phyloP scores from a whole-genome alignment of 2,888 invertebrate genomes.

The Vesta saturnalis region DNA sequence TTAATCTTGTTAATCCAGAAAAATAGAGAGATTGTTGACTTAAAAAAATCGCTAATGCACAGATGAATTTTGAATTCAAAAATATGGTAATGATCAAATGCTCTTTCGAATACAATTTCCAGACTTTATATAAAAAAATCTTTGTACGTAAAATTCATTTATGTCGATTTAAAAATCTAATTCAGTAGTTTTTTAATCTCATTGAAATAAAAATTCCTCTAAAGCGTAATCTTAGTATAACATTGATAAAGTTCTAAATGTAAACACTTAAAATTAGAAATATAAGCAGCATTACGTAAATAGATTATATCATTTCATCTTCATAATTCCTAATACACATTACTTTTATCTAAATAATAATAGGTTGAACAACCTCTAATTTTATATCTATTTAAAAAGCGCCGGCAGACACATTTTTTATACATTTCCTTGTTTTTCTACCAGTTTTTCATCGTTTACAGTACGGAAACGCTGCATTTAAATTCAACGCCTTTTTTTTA shows the following conservation, averaged over 20 bases:
- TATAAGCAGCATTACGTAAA: constrained; percentile 4
- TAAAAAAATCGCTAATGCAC: too few relatives aligned
- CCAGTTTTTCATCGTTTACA: background rate
- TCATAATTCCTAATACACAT: constrained; percentile 12
- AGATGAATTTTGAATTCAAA: too few relatives aligned
- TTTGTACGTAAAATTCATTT: background rate
- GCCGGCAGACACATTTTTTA: constrained; percentile 1
- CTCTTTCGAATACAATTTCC: too few relatives aligned
- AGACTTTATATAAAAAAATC: too few relatives aligned
- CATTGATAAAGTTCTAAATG: constrained; percentile 8
- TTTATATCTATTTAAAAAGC: background rate
- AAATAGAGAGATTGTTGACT: too few relatives aligned
- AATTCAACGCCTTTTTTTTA: background rate
- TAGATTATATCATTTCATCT: constrained; percentile 15
- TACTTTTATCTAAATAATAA: constrained; percentile 23
- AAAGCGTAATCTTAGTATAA: constrained; percentile 16
- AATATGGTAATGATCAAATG: too few relatives aligned
- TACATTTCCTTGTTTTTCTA: constrained; percentile 6
- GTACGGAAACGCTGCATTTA: constrained; percentile 10
- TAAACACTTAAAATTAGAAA: constrained; percentile 17
- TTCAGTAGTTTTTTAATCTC: background rate
- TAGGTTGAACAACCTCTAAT: constrained; percentile 22
- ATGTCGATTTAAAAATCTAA: background rate
- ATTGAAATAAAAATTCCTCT: background rate
- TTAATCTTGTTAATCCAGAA: too few relatives aligned